A percentile compares a stretch with the other conserved stretches of the same genome.
Evolutionary conservation across 2,113 vertebrate genomes (phyloP).

Genomic region (Dryoscopus gambensis): DNA sequence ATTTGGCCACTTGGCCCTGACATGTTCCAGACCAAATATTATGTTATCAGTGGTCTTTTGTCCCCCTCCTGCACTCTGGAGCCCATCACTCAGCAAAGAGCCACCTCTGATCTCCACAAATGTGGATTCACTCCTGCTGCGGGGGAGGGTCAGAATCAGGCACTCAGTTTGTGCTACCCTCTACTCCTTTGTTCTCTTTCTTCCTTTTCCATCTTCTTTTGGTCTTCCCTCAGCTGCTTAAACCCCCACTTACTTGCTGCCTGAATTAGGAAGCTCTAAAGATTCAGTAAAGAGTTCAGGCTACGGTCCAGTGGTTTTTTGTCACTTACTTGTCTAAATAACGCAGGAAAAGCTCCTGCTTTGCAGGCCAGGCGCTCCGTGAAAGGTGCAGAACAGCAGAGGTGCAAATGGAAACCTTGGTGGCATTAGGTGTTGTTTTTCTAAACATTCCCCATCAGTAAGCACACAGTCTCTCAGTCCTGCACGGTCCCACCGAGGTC

Average conservation of each 20-base stretch:
- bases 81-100: not conserved
- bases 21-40: not conserved
- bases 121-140: not conserved
- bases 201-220: not conserved
- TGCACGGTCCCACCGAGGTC: not conserved
- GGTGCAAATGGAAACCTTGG: constrained; percentile 53
- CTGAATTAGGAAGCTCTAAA: not conserved
- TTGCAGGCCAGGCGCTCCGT: not conserved
- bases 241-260: not conserved
- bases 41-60: not conserved
- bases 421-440: constrained; percentile 60
- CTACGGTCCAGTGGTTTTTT: not conserved
- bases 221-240: not conserved
- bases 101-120: not conserved
- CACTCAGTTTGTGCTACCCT: accelerated
- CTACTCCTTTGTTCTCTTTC: not conserved
- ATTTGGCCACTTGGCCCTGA: not conserved
- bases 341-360: constrained; percentile 11
- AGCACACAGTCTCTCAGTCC: not conserved
- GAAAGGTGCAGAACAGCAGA: not conserved
- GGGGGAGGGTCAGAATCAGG: not conserved
- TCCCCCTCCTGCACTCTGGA: not conserved
- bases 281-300: not conserved
- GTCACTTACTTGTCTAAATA: constrained; percentile 48
- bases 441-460: constrained; percentile 61